A percentile compares a stretch with the other conserved stretches of the same genome.
phyloP scores from a whole-genome alignment of 2,888 invertebrate genomes.

The Pristionchus fissidentatus region DNA sequence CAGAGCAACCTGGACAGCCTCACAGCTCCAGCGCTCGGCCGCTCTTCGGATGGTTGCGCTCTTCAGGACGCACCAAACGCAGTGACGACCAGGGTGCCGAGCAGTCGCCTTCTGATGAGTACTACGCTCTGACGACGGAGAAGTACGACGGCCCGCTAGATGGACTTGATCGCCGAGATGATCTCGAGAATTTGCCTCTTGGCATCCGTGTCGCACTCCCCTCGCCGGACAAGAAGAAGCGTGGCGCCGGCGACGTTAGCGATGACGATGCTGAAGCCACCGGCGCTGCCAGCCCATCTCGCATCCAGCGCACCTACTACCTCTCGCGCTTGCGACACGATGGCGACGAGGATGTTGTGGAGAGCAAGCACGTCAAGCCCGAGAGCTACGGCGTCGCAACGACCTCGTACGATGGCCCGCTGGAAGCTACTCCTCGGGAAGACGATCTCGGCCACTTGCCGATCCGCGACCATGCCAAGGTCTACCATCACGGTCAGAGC shows the following conservation, averaged over 20 bases:
- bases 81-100: background rate
- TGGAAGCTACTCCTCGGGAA: conserved; percentile 40
- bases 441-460: conserved; percentile 40
- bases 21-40: background rate
- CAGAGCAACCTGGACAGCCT: background rate
- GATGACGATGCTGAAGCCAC: conserved; percentile 1
- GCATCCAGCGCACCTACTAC: conserved; percentile 25
- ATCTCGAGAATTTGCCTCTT: conserved; percentile 37
- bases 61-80: conserved; percentile 9
- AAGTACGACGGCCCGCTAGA: conserved; percentile 36
- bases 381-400: conserved; percentile 18
- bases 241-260: background rate
- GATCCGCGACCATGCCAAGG: conserved; percentile 17
- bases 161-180: conserved; percentile 32
- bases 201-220: conserved; percentile 27
- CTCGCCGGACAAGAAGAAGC: conserved; percentile 13
- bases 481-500: conserved; percentile 37
- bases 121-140: conserved; percentile 9
- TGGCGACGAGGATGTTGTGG: conserved; percentile 34
- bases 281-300: conserved; percentile 33
- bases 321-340: conserved; percentile 10
- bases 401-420: conserved; percentile 26
- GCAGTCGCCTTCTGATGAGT: conserved; percentile 24
- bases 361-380: conserved; percentile 25
- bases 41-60: conserved; percentile 39